phyloP scores from a whole-genome alignment of 2,888 invertebrate species.

The Drosophila atroscutellata region DNA sequence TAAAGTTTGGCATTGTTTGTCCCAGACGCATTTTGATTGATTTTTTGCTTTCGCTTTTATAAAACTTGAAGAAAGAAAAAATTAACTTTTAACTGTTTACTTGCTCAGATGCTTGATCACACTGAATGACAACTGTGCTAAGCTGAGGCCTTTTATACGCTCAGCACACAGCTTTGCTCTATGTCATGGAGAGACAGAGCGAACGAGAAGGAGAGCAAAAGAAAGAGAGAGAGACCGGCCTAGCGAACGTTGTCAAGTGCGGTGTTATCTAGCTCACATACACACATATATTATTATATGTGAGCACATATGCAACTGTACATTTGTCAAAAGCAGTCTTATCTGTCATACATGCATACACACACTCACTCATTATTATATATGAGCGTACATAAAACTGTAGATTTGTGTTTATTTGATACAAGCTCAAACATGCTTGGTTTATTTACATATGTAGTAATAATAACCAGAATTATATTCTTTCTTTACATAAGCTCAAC shows the following conservation, averaged over 20 bases:
- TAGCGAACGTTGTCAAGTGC: neutral
- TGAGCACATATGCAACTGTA: neutral
- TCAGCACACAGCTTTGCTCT: neutral
- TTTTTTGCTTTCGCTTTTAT: slow-evolving; percentile 11
- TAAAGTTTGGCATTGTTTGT: slow-evolving; percentile 91
- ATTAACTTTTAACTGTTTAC: slow-evolving; percentile 3
- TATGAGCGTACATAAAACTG: neutral
- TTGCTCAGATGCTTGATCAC: slow-evolving; percentile 24
- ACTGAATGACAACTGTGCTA: slow-evolving; percentile 37
- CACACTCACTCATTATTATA: neutral
- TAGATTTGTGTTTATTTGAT: neutral
- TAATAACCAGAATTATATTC: neutral
- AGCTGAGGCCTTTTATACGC: slow-evolving; percentile 45
- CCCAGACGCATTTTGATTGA: slow-evolving; percentile 88
- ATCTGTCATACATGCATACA: slow-evolving; percentile 2
- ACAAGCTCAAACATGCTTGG: neutral
- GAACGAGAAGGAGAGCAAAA: neutral
- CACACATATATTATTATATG: neutral
- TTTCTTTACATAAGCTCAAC: neutral
- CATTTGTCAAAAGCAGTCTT: neutral
- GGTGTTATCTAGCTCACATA: slow-evolving; percentile 7
- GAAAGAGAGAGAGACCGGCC: slow-evolving; percentile 9
- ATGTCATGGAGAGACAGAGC: neutral
- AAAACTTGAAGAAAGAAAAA: neutral
- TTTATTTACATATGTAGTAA: neutral